A percentile compares a stretch with the other conserved stretches of the same genome.
phyloP scores from a whole-genome alignment of 1,140 invertebrate species.

The Choristoneura fumiferana region DNA sequence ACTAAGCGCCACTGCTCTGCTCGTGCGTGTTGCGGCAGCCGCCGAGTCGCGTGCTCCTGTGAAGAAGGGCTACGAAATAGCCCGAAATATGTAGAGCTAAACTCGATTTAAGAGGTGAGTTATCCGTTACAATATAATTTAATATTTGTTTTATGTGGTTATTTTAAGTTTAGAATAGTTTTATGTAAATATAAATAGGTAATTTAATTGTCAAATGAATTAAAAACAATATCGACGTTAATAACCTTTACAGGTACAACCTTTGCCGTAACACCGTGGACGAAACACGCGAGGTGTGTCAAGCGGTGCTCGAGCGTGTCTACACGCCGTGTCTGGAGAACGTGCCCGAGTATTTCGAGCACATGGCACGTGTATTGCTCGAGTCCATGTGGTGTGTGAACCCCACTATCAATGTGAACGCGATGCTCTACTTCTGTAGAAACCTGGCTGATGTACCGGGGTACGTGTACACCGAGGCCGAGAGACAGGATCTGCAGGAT shows the following conservation, averaged over 20 bases:
- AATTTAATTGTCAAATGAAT: too few relatives aligned
- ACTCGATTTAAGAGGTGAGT: too few relatives aligned
- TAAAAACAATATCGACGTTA: too few relatives aligned
- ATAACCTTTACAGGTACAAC: slow-evolving; percentile 79
- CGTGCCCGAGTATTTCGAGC: slow-evolving; percentile 74
- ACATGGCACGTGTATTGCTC: slow-evolving; percentile 67
- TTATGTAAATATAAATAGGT: too few relatives aligned
- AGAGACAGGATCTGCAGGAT: slow-evolving; percentile 42
- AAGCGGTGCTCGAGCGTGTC: slow-evolving; percentile 56
- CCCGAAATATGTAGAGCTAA: too few relatives aligned
- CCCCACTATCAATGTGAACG: slow-evolving; percentile 51
- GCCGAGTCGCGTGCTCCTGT: too few relatives aligned
- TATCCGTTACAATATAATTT: too few relatives aligned
- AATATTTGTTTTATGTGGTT: too few relatives aligned
- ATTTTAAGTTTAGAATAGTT: too few relatives aligned
- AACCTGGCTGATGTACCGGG: slow-evolving; percentile 58
- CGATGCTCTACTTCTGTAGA: slow-evolving; percentile 51
- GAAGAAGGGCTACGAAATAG: too few relatives aligned
- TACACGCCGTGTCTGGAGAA: slow-evolving; percentile 64
- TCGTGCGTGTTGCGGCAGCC: too few relatives aligned
- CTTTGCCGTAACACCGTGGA: slow-evolving; percentile 70
- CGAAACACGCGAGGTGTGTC: slow-evolving; percentile 68
- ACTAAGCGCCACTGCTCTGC: too few relatives aligned
- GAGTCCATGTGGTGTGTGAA: slow-evolving; percentile 70
- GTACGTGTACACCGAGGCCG: slow-evolving; percentile 55